A percentile compares a stretch with the other conserved stretches of the same genome.
These are phyloP conservation scores for Arothron firmamentum DNA, from an alignment of 2,113 vertebrate species.

Conservation along the genomic window DNA sequence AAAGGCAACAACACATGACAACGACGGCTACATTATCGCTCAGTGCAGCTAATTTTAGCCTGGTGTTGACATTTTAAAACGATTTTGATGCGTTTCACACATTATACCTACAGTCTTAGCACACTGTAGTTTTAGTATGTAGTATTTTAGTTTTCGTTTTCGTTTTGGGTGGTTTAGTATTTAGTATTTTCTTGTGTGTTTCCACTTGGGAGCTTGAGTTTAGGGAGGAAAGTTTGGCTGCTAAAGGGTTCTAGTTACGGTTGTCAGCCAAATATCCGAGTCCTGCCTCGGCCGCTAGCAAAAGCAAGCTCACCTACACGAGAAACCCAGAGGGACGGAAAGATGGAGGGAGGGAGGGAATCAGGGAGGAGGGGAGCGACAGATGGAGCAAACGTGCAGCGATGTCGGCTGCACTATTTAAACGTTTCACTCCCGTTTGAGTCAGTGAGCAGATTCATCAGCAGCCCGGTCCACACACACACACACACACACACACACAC, in stretches of 20 bases:
- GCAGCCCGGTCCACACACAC: constrained; percentile 23
- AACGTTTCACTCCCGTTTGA: constrained; percentile 19
- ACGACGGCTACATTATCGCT: too few relatives aligned
- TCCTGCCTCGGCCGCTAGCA: constrained; percentile 19
- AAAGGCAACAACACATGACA: too few relatives aligned
- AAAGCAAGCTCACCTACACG: constrained; percentile 26
- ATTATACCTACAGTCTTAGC: too few relatives aligned
- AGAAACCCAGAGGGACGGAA: constrained; percentile 9
- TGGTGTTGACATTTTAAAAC: too few relatives aligned
- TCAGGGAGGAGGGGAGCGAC: not conserved
- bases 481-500: constrained; percentile 28
- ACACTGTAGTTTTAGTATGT: too few relatives aligned
- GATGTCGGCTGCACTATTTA: constrained; percentile 17
- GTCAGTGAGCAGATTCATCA: constrained; percentile 7
- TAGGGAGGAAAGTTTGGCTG: constrained; percentile 56
- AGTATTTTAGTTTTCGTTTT: too few relatives aligned
- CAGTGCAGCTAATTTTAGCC: too few relatives aligned
- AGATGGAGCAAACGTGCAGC: constrained; percentile 1
- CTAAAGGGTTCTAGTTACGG: constrained; percentile 45
- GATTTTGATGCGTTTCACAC: too few relatives aligned
- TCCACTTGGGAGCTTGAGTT: too few relatives aligned
- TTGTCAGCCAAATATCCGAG: constrained; percentile 43
- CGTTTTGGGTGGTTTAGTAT: too few relatives aligned
- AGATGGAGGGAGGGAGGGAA: not conserved
- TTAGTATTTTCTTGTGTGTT: too few relatives aligned